Base-by-base conservation (phyloP, 2,888 invertebrate species). In the Agriopis aurantiaria region DNA sequence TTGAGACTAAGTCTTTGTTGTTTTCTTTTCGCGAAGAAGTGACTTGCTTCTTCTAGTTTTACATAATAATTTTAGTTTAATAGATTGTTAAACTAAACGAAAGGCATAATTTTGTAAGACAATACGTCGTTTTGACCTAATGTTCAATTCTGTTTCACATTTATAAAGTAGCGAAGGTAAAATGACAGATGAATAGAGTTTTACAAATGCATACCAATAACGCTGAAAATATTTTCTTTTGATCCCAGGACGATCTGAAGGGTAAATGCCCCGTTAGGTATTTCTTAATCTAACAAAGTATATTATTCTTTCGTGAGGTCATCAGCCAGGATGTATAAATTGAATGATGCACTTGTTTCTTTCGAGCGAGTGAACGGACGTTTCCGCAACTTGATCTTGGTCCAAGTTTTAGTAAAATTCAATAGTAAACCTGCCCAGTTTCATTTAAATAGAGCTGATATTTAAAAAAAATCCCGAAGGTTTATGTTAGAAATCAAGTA, bases 81-180 rank as follows among this genome's bases (percentile, higher is more conserved):
- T 57, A 62, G 7, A 33, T n/a, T 52, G 51, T 48, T 59, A 41
- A 8, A 43, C 43, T 61, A 43, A 61, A 61, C 43, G 17, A 48
- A 60, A 65, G 23, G 4, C 12, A 65, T 62, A 40, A 65, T 17
- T 33, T 49, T 40, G 51, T 65, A 51, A 59, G 33, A 65, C 55
- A 65, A 65, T 69, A 55, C 12, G n/a, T 60, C 56, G 49, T 69
- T 69, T 40, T 17, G 1, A 11, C 17, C 1, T 53, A 58, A 64
- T 55, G 53, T 59, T 4, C 45, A 40, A 63, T 68, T 59, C 40
- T 33, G 11, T 8, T 10, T 0, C 11, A 40, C 40, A 48, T 41
- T 55, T 45, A 43, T 52, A 43, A 55, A 23, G 8, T 52, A 45
- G 56, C 41, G 41, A 41, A 56, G 56, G 56, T 43, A 56, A 41